Conservation (phyloP, 2,888 invertebrate genomes). For the Bombyx huttoni region DNA sequence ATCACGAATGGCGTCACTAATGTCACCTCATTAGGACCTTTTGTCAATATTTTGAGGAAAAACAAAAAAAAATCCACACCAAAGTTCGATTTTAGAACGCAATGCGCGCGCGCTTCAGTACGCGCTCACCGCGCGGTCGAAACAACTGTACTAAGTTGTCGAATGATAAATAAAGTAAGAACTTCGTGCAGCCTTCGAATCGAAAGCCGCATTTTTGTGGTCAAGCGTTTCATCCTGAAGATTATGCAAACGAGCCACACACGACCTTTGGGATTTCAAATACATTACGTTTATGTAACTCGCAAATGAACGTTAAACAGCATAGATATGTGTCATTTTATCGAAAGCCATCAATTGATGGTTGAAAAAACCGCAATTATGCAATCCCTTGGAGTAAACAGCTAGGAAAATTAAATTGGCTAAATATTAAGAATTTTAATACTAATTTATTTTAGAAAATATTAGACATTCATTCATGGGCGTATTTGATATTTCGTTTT, state of each 20-base stretch:
- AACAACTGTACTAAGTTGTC: constrained; percentile 46
- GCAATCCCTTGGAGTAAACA: too few species aligned
- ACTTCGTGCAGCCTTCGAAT: constrained; percentile 64
- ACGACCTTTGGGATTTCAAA: constrained; percentile 34
- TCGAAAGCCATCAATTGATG: not conserved
- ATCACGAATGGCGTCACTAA: constrained; percentile 2
- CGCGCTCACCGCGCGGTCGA: constrained; percentile 49
- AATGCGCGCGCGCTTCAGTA: constrained; percentile 28
- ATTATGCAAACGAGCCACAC: constrained; percentile 40
- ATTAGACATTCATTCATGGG: too few species aligned
- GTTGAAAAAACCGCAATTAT: not conserved
- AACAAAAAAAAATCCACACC: constrained; percentile 8
- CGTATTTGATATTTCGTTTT: too few species aligned
- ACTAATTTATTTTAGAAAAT: too few species aligned
- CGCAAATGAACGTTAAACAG: constrained; percentile 6
- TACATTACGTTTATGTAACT: not conserved
- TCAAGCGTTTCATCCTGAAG: constrained; percentile 45
- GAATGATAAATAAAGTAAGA: constrained; percentile 45
- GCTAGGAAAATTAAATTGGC: too few species aligned
- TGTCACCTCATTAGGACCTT: constrained; percentile 17
- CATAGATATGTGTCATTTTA: not conserved
- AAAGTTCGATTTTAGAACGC: constrained; percentile 15
- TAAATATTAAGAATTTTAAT: too few species aligned
- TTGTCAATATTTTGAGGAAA: constrained; percentile 7
- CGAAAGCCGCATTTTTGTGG: constrained; percentile 63